phyloP scores from a whole-genome alignment of 2,888 invertebrate genomes.

The Temnothorax rugatulus region DNA sequence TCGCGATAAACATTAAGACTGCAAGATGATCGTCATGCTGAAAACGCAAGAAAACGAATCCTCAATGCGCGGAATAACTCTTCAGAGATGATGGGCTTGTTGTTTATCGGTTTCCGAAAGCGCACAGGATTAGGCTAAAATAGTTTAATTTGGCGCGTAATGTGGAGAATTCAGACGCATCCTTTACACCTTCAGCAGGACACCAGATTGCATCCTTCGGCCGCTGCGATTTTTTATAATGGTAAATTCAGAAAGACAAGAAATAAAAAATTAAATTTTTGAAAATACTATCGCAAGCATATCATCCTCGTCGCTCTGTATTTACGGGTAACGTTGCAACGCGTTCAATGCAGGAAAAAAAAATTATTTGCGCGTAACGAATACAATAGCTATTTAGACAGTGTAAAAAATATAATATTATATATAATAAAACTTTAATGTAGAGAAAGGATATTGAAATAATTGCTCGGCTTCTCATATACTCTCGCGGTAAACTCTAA shows the following conservation, averaged over 20 bases:
- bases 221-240: constrained; percentile 87
- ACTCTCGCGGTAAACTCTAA: not conserved
- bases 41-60: constrained; percentile 1
- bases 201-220: constrained; percentile 85
- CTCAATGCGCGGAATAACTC: constrained; percentile 10
- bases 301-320: not conserved
- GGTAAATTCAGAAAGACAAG: constrained; percentile 83
- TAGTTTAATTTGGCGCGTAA: constrained; percentile 75
- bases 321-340: not conserved
- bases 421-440: not conserved
- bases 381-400: not conserved
- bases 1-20: not conserved
- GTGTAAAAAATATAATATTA: not conserved
- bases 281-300: not conserved
- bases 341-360: not conserved
- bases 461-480: not conserved
- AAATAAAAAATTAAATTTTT: constrained; percentile 7
- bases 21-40: not conserved
- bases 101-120: constrained; percentile 49
- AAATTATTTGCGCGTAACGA: not conserved
- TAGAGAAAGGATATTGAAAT: not conserved
- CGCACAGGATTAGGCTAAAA: constrained; percentile 67
- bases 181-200: constrained; percentile 86
- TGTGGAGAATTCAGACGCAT: constrained; percentile 86
- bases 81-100: constrained; percentile 57